phyloP scores from a whole-genome alignment of 2,113 vertebrate genomes.

The Dolichotis patagonum region DNA sequence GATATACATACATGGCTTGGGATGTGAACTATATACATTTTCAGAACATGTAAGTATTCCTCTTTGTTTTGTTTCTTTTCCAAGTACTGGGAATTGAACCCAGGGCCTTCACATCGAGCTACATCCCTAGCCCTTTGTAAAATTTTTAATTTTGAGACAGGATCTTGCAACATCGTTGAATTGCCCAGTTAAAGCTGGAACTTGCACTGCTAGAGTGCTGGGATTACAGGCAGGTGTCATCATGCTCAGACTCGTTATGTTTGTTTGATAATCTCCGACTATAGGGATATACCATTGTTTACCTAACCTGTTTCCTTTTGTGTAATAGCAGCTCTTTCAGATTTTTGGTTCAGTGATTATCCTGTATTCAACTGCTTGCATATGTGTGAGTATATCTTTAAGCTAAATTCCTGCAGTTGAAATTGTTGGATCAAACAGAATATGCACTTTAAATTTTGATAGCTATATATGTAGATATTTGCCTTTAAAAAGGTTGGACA shows the following conservation, averaged over 20 bases:
- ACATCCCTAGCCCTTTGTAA: neutral
- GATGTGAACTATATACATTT: neutral
- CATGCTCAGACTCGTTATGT: too few relatives aligned
- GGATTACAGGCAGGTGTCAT: neutral
- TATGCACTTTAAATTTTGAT: neutral
- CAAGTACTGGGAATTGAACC: neutral
- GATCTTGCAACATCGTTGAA: neutral
- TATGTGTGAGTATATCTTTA: neutral
- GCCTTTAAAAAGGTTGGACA: neutral
- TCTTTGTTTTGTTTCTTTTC: neutral
- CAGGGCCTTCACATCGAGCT: neutral
- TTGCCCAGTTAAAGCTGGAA: neutral
- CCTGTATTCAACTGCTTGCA: conserved; percentile 15
- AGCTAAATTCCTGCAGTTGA: neutral
- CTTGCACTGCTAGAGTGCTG: neutral
- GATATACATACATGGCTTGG: neutral
- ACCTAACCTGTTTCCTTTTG: neutral
- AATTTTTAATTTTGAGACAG: neutral
- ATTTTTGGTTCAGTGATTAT: conserved; percentile 48
- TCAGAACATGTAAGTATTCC: neutral
- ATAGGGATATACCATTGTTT: neutral
- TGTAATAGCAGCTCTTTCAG: neutral
- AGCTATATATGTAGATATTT: neutral
- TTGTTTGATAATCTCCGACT: neutral
- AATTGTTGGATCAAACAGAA: neutral